phyloP scores from a whole-genome alignment of 2,797 vertebrate genomes.

The Glyptemys insculpta region DNA sequence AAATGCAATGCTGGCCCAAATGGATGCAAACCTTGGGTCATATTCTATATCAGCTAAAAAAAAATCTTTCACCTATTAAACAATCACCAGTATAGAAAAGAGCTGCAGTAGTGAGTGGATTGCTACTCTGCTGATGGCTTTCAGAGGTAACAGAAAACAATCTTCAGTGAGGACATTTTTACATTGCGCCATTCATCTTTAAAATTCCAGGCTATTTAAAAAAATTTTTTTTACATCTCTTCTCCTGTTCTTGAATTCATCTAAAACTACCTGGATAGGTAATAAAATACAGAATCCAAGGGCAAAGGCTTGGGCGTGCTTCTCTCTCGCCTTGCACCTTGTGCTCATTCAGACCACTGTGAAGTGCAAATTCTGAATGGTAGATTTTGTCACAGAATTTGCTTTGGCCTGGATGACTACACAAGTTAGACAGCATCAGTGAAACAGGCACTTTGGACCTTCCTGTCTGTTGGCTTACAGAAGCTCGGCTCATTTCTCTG shows the following conservation, averaged over 20 bases:
- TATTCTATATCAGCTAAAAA: constrained; percentile 27
- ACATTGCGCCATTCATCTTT: background rate
- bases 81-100: background rate
- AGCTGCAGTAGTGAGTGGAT: background rate
- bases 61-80: background rate
- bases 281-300: background rate
- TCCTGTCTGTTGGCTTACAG: background rate
- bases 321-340: background rate
- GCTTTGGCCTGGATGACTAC: background rate
- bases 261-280: rapidly evolving
- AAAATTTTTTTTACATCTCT: background rate
- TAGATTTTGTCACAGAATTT: background rate
- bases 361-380: rapidly evolving
- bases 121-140: background rate
- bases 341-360: background rate
- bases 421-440: rapidly evolving
- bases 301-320: background rate
- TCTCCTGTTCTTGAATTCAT: background rate
- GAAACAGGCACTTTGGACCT: rapidly evolving
- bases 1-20: constrained; percentile 82
- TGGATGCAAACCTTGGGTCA: constrained; percentile 67
- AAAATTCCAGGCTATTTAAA: background rate
- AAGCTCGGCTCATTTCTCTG: background rate
- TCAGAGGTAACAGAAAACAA: background rate
- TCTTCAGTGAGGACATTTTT: background rate